A percentile compares a stretch with the other conserved stretches of the same genome.
These are phyloP conservation scores for Pseudorhombus dupliciocellatus DNA, from an alignment of 2,113 vertebrate species.

Conservation along the genomic window DNA sequence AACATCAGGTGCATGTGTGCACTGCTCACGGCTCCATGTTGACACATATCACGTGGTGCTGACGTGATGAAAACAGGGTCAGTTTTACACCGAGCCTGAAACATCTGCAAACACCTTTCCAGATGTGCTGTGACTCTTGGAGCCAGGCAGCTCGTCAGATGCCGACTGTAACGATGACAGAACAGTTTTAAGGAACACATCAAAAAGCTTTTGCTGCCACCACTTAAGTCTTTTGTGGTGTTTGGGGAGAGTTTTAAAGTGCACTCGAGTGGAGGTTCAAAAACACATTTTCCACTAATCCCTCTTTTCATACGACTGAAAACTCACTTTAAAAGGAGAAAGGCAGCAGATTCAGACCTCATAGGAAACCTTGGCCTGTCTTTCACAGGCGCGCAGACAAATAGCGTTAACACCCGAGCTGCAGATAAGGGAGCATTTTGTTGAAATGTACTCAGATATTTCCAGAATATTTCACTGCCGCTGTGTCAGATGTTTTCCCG, in stretches of 20 bases:
- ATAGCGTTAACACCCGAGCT: slow-evolving; percentile 23
- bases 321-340: slow-evolving; percentile 55
- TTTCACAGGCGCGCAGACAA: slow-evolving; percentile 30
- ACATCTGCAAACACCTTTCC: slow-evolving; percentile 22
- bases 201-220: slow-evolving; percentile 17
- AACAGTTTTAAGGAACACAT: slow-evolving; percentile 25
- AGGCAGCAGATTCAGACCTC: slow-evolving; percentile 49
- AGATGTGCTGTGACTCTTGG: background rate
- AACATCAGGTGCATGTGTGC: too few relatives aligned
- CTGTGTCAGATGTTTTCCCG: slow-evolving; percentile 65
- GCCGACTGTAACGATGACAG: background rate
- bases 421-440: slow-evolving; percentile 39
- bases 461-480: slow-evolving; percentile 32
- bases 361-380: slow-evolving; percentile 51
- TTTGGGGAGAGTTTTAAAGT: slow-evolving; percentile 36
- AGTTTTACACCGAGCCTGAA: slow-evolving; percentile 22
- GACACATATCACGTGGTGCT: background rate
- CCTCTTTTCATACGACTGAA: slow-evolving; percentile 60
- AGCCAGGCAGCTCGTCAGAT: background rate
- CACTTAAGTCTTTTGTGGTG: slow-evolving; percentile 28
- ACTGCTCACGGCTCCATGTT: too few relatives aligned
- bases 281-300: slow-evolving; percentile 62
- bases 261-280: slow-evolving; percentile 50
- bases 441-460: slow-evolving; percentile 60
- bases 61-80: slow-evolving; percentile 24